Evolutionary conservation across 2,888 invertebrate genomes (phyloP).

Genomic region (Lutraria lutraria): DNA sequence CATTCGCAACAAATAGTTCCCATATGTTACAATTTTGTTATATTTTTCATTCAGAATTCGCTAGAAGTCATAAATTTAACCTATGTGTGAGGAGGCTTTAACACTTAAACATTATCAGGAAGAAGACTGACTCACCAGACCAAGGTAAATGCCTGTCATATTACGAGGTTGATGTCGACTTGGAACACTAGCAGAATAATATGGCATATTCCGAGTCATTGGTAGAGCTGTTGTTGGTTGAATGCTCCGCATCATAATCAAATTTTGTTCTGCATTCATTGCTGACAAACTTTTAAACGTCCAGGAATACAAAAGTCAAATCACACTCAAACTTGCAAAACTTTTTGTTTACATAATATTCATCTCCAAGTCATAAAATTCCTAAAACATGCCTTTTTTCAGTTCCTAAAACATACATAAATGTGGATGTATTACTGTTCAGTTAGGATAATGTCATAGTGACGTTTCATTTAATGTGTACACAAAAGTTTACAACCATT

Average conservation of each 20-base stretch:
- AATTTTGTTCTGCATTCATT: conserved; percentile 36
- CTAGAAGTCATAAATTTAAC: too few species aligned
- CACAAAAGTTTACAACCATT: too few species aligned
- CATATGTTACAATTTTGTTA: too few species aligned
- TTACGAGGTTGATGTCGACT: conserved; percentile 75
- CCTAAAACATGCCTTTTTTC: neutral
- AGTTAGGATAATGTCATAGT: too few species aligned
- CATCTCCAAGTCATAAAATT: neutral
- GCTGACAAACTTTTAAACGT: neutral
- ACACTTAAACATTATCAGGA: too few species aligned
- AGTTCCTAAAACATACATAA: neutral
- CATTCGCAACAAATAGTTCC: too few species aligned
- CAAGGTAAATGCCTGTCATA: conserved; percentile 81
- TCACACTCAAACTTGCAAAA: neutral
- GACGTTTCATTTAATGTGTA: too few species aligned
- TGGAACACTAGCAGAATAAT: conserved; percentile 75
- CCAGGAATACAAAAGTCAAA: neutral
- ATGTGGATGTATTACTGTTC: too few species aligned
- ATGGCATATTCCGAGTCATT: conserved; percentile 79
- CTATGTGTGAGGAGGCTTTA: too few species aligned
- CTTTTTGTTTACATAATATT: neutral
- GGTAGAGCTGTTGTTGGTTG: conserved; percentile 71
- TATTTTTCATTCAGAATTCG: too few species aligned
- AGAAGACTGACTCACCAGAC: conserved; percentile 72
- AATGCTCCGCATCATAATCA: conserved; percentile 55